A percentile compares a stretch with the other conserved stretches of the same genome.
Evolutionary conservation across 2,113 vertebrate genomes (phyloP).

Genomic region (Carassius gibelio): DNA sequence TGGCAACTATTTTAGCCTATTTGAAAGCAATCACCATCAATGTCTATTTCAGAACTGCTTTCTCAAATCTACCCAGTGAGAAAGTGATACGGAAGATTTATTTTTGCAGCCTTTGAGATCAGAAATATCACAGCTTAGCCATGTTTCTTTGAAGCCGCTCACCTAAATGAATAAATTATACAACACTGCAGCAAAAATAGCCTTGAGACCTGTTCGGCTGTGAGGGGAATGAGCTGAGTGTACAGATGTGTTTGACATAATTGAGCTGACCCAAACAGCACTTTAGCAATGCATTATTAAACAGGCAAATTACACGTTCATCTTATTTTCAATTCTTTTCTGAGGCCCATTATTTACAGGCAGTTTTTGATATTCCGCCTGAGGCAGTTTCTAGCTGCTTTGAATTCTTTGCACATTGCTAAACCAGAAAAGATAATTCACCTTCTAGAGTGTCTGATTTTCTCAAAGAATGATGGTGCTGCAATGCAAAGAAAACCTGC

Average conservation of each 20-base stretch:
- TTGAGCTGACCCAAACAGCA: slow-evolving; percentile 57
- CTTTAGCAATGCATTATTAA: slow-evolving; percentile 72
- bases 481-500: background rate
- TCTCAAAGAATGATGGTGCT: slow-evolving; percentile 39
- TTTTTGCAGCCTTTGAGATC: slow-evolving; percentile 42
- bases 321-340: slow-evolving; percentile 66
- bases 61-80: background rate
- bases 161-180: slow-evolving; percentile 63
- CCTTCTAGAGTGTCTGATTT: slow-evolving; percentile 48
- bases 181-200: slow-evolving; percentile 52
- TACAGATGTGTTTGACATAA: slow-evolving; percentile 57
- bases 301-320: slow-evolving; percentile 58
- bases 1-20: background rate
- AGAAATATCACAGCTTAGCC: slow-evolving; percentile 16
- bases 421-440: slow-evolving; percentile 48
- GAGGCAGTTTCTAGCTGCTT: slow-evolving; percentile 53
- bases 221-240: slow-evolving; percentile 43
- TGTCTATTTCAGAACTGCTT: background rate
- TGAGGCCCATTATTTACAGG: slow-evolving; percentile 38
- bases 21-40: background rate
- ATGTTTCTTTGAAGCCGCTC: slow-evolving; percentile 61
- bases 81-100: slow-evolving; percentile 7
- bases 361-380: slow-evolving; percentile 64
- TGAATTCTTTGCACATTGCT: slow-evolving; percentile 59
- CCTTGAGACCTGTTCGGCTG: slow-evolving; percentile 51